Evolutionary conservation across 2,113 vertebrate genomes (phyloP).

Genomic region (Lichenostomus cassidix): DNA sequence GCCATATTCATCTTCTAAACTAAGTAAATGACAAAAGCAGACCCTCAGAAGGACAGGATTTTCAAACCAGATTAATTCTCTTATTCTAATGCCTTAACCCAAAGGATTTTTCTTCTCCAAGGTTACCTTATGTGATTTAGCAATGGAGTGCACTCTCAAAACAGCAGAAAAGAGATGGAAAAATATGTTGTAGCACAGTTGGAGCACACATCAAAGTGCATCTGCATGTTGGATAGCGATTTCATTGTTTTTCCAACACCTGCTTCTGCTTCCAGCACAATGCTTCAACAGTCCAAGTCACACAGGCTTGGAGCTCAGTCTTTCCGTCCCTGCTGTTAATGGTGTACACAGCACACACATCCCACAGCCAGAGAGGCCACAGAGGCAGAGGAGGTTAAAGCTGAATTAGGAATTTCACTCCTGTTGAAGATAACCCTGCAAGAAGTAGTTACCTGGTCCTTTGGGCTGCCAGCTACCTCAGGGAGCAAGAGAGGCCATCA

Average conservation of each 20-base stretch:
- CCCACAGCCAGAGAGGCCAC: neutral
- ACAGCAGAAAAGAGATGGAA: neutral
- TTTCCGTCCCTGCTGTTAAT: neutral
- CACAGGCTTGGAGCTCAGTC: neutral
- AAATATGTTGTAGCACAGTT: neutral
- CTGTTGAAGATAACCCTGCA: neutral
- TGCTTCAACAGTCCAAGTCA: neutral
- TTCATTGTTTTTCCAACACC: neutral
- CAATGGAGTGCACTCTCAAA: neutral
- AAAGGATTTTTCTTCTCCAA: conserved; percentile 15
- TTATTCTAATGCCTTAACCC: conserved; percentile 5
- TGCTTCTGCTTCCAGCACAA: neutral
- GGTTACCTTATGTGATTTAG: neutral
- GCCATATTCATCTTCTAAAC: conserved; percentile 57
- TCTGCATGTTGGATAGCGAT: neutral
- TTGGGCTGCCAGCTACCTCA: neutral
- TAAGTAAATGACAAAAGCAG: conserved; percentile 62
- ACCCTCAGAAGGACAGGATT: conserved; percentile 35
- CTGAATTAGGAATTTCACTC: neutral
- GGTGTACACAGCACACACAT: neutral
- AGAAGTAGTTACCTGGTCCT: neutral
- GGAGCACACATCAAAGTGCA: neutral
- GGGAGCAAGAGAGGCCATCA: neutral
- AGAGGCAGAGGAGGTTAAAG: neutral
- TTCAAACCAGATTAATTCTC: conserved; percentile 21